These are phyloP conservation scores for Nansenia antarctica DNA, from an alignment of 2,113 vertebrate genomes.

Conservation along the genomic window DNA sequence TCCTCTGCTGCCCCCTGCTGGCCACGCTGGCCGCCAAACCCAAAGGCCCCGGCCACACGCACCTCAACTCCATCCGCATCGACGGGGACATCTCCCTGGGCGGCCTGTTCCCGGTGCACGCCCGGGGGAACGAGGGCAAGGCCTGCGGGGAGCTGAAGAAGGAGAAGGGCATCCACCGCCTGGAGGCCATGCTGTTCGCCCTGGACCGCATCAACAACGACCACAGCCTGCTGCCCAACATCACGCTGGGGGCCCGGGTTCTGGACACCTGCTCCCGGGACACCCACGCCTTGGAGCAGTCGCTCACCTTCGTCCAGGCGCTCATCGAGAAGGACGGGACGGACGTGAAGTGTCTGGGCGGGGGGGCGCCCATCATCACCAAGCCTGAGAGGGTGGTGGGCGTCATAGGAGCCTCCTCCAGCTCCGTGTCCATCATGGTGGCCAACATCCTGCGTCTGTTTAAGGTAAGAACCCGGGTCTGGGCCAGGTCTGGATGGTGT, in stretches of 20 bases:
- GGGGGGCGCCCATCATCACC: slow-evolving; percentile 93
- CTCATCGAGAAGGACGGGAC: slow-evolving; percentile 96
- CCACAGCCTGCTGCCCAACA: slow-evolving; percentile 93
- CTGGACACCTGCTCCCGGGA: slow-evolving; percentile 97
- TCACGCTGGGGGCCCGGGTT: slow-evolving; percentile 94
- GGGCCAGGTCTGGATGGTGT: background rate
- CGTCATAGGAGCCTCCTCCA: slow-evolving; percentile 93
- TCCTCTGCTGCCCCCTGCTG: slow-evolving; percentile 71
- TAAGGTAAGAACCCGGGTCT: slow-evolving; percentile 80
- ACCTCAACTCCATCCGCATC: slow-evolving; percentile 97
- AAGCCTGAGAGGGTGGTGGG: slow-evolving; percentile 94
- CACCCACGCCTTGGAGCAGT: slow-evolving; percentile 97
- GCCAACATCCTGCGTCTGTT: slow-evolving; percentile 97
- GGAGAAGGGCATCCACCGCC: slow-evolving; percentile 94
- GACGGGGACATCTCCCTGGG: slow-evolving; percentile 96
- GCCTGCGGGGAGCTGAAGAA: slow-evolving; percentile 97
- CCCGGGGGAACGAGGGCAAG: slow-evolving; percentile 89
- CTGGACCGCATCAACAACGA: slow-evolving; percentile 98
- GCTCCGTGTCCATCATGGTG: slow-evolving; percentile 99
- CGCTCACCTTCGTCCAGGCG: slow-evolving; percentile 96
- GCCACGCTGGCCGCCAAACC: slow-evolving; percentile 80
- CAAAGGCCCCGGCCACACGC: slow-evolving; percentile 87
- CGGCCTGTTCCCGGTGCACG: slow-evolving; percentile 93
- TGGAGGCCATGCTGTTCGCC: slow-evolving; percentile 98
- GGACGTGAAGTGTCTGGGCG: slow-evolving; percentile 90